Conservation (phyloP, 2,113 vertebrate genomes). For the Ploceus nigricollis region DNA sequence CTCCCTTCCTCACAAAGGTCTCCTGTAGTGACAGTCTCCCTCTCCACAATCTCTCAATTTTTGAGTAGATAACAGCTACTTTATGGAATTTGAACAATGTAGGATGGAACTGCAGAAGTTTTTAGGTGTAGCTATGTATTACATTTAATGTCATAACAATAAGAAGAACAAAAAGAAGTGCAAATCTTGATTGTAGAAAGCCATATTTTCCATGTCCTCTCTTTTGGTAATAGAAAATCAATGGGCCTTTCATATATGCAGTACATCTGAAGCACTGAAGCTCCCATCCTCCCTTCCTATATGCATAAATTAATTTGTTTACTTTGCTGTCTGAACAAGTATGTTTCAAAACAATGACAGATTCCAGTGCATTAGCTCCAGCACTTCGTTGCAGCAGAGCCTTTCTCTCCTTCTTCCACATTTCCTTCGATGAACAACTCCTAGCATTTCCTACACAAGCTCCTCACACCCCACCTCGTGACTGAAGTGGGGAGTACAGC, state of each 20-base stretch:
- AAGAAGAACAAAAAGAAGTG: not conserved
- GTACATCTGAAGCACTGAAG: not conserved
- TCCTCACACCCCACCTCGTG: constrained; percentile 32
- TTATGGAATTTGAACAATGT: not conserved
- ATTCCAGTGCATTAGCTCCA: not conserved
- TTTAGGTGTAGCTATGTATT: not conserved
- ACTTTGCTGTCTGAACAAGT: not conserved
- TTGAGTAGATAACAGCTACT: not conserved
- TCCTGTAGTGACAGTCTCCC: too few relatives aligned
- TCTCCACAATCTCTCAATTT: not conserved
- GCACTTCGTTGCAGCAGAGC: not conserved
- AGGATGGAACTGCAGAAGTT: not conserved
- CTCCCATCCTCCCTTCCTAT: not conserved
- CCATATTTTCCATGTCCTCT: not conserved
- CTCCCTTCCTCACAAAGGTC: not conserved
- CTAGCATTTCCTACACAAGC: not conserved
- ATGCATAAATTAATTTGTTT: constrained; percentile 24
- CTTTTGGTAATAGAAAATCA: not conserved
- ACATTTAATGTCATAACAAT: not conserved
- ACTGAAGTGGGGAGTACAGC: constrained; percentile 17
- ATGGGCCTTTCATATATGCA: not conserved
- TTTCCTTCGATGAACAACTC: not conserved
- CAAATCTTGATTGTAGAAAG: not conserved
- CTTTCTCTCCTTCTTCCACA: not conserved
- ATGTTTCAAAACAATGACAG: not conserved